Base-by-base conservation (phyloP, 1,140 invertebrate species). In the Polypedilum vanderplanki region DNA sequence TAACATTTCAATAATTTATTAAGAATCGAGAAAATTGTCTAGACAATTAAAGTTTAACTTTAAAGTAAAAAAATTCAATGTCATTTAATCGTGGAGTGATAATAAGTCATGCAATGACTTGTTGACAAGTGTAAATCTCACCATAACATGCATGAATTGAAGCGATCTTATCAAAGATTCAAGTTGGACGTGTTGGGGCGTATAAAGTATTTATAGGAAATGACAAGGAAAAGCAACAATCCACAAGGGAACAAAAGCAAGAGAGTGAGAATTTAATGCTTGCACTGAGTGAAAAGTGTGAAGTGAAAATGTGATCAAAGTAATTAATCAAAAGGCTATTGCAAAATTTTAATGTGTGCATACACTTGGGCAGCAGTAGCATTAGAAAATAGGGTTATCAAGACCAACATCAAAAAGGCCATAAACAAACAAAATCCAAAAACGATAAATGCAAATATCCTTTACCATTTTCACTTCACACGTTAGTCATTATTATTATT, bases 371-470 rank as follows among this genome's bases (percentile, higher is more conserved):
- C 15, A n/a, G 46, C 24, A 33, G 46, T 5, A 33, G 24, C 24
- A 33, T 33, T n/a, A n/a, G n/a, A n/a, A 33, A 33, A 33, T 12
- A 12, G 46, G 9, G 4, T 57, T 57, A 57, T 57, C 12, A 57
- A 57, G 46, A 15, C 46, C n/a, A 57, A 57, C 46, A 57, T 57
- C 46, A 57, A 57, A 57, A 57, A 57, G 46, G 46, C 9, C 46
- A 57, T 57, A 57, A 57, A 12, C 46, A 57, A 57, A 57, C 46
- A 57, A 57, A 57, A 57, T 57, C 46, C 46, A 57, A 57, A 33
- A 33, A 57, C 46, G n/a, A n/a, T 12, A 57, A 57, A 57, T 57
- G 46, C 46, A 57, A 57, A 57, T 57, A 57, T 57, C 46, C 46
- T 57, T 57, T n/a, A 4, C 12, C n/a, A 57, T 57, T n/a, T 57